Percentiles rank a stretch among this genome's conserved stretches.
Evolutionary conservation across 2,888 invertebrate species (phyloP).

Genomic region (Torymus auratus): DNA sequence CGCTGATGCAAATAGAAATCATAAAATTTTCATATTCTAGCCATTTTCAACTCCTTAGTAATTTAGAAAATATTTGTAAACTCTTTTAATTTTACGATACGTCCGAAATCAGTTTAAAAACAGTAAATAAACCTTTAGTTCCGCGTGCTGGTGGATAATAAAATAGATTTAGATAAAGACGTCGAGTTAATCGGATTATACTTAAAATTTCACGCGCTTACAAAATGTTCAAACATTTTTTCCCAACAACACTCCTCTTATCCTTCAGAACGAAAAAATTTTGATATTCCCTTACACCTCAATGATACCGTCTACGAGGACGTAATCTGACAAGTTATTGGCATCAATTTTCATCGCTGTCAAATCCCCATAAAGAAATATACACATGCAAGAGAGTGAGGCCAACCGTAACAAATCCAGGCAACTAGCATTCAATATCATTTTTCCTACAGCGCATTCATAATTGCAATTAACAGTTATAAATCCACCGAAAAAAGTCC

Average conservation of each 20-base stretch:
- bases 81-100: neutral
- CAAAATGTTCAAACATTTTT: neutral
- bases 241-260: neutral
- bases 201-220: neutral
- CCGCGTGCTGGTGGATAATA: neutral
- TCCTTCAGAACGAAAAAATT: neutral
- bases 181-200: conserved; percentile 28
- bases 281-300: neutral
- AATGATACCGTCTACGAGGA: conserved; percentile 1
- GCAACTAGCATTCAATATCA: neutral
- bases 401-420: no score
- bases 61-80: neutral
- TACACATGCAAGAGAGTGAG: neutral
- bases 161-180: neutral
- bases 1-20: no score
- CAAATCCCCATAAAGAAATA: neutral
- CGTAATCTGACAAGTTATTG: conserved; percentile 10
- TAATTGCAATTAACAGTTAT: conserved; percentile 17
- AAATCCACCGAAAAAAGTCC: neutral
- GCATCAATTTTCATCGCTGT: neutral
- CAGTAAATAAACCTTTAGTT: conserved; percentile 3
- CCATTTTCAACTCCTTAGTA: no score
- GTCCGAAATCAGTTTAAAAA: neutral
- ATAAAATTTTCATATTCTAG: no score
- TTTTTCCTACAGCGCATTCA: neutral